Evolutionary conservation across 2,113 vertebrate species (phyloP).

Genomic region (Pedetes capensis): DNA sequence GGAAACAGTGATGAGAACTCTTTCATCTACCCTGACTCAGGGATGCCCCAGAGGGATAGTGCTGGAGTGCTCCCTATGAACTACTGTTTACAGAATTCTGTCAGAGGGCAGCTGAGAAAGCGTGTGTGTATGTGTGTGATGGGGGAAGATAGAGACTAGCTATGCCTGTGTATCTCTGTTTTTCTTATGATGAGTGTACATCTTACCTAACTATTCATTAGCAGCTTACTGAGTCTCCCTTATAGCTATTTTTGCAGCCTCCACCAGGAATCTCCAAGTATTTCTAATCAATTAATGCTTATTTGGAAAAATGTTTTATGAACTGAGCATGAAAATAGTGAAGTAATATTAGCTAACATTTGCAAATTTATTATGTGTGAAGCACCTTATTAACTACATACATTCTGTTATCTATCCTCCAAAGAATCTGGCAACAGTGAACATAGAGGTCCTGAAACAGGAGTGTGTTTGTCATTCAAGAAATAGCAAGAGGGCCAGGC

Average conservation of each 20-base stretch:
- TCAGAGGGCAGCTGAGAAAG: not conserved
- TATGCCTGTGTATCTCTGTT: not conserved
- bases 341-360: not conserved
- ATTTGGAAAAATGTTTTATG: constrained; percentile 22
- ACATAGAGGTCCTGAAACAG: no score
- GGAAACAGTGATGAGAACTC: not conserved
- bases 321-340: not conserved
- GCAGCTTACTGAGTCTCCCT: not conserved
- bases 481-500: not conserved
- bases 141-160: not conserved
- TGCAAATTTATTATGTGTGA: not conserved
- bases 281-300: not conserved
- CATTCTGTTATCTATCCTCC: not conserved
- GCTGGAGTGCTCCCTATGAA: not conserved
- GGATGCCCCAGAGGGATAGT: not conserved
- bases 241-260: not conserved
- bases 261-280: not conserved
- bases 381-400: not conserved
- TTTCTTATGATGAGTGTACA: not conserved
- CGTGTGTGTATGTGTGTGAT: not conserved
- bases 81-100: not conserved
- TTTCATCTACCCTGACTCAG: not conserved
- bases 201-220: not conserved
- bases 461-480: not conserved
- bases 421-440: not conserved